Evolutionary conservation across 2,888 invertebrate species (phyloP), one percentile per base, ranked within the genome.

Genomic region (Mantis religiosa): DNA sequence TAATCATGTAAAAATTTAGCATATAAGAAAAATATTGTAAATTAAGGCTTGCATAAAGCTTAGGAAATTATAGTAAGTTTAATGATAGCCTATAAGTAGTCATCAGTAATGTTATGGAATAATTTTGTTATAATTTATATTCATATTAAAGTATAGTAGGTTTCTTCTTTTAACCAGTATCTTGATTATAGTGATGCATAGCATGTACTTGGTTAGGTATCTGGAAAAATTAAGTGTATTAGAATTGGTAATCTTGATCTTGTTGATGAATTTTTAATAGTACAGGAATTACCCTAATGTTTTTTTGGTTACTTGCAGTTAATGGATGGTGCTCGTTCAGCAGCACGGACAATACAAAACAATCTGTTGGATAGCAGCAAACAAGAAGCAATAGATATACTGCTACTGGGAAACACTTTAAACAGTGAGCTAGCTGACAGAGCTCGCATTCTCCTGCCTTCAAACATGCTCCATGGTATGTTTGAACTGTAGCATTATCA

Each of bases 321-420:
- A 88, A 98, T 99, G 95, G 99, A 99, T 94, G 99, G 99, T 0
- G 99, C 99, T 0, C 95, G 99, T 91, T 99, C 99, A 14, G 99
- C 99, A 28, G 98, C 99, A 15, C 95, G 99, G 91, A 99, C 99
- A 12, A 99, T 99, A 91, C 99, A 99, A 93, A 99, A 99, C 93
- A 99, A 99, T 95, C 95, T 99, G 90, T 94, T 99, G 90, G 99
- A 99, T 93, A 98, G 97, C 92, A 97, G 97, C 8, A 98, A 98
- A 92, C 99, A 99, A 94, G 99, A 99, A 94, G 99, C 99, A 83
- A 99, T 99, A 92, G 99, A 99, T 93, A 96, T 99, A 89, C 94
- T 99, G 85, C 94, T 99, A 86, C 95, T 99, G 34, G 99, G 99
- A 0, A 98, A 98, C 81, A 97, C 98, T 0, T 94, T 99, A 89